Base-by-base conservation (phyloP, 2,797 vertebrate species). In the Varecia variegata region DNA sequence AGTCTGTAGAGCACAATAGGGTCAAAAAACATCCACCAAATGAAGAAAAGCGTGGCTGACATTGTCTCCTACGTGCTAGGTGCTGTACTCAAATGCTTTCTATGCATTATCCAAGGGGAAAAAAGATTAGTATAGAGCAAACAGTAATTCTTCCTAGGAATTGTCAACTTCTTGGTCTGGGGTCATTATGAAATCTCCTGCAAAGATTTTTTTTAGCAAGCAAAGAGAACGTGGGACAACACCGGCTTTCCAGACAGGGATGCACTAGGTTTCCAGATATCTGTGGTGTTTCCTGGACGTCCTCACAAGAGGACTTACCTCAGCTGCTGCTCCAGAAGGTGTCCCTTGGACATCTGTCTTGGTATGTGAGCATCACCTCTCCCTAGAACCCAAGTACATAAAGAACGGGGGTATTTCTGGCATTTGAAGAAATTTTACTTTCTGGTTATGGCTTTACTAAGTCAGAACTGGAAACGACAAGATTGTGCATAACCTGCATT, bases 331-430 rank as follows among this genome's bases (percentile, higher is more conserved):
- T 71, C 40, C 1, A 4, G 18, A 1, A 2, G 0, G 0, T n/a
- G 3, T 40, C 3, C 7, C 17, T 0, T 3, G 47, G 20, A n/a
- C 18, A 1, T 30, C 50, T 52, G 50, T 9, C 40, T 45, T 14
- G 15, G 21, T 7, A 0, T 5, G 11, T 70, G 67, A 86, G 7
- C 35, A n/a, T 15, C 50, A 0, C 0, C 0, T 25, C 3, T 43
- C 38, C 32, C 13, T 3, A 15, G 15, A 62, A 86, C 14, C 5
- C 70, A 88, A 70, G 7, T 20, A 23, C 50, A 32, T 27, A 12
- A 32, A 73, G 17, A 68, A 12, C 20, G 20, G 3, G 5, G 2
- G 6, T 30, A 5, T 47, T 83, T 52, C 25, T 27, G 1, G 25
- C 25, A n/a, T 81, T 68, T 65, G 40, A 70, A 86, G 43, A 67